These are phyloP conservation scores for Gobionotothen gibberifrons DNA, from an alignment of 2,797 vertebrate species.

Conservation along the genomic window DNA sequence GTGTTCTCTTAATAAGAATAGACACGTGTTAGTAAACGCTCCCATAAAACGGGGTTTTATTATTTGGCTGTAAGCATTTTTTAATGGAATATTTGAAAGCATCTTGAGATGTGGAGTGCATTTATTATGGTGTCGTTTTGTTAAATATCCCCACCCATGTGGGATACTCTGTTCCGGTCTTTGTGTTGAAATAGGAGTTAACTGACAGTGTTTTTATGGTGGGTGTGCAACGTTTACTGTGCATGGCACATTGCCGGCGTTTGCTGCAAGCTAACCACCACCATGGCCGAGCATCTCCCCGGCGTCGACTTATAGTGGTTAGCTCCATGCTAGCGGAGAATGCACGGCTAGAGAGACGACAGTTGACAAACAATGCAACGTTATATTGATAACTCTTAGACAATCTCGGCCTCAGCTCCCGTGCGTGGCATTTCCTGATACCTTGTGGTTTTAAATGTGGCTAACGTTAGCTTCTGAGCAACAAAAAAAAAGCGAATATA, in stretches of 20 bases:
- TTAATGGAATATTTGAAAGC: neutral
- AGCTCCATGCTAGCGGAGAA: slow-evolving; percentile 15
- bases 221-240: neutral
- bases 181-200: neutral
- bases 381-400: slow-evolving; percentile 26
- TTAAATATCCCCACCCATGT: neutral
- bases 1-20: accelerated
- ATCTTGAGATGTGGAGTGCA: slow-evolving; percentile 12
- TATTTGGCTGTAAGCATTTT: neutral
- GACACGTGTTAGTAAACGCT: neutral
- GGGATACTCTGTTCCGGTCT: neutral
- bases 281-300: slow-evolving; percentile 27
- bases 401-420: slow-evolving; percentile 33
- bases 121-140: neutral
- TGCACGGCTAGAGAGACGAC: slow-evolving; percentile 34
- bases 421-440: slow-evolving; percentile 13
- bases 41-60: accelerated
- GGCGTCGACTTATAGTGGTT: slow-evolving; percentile 24
- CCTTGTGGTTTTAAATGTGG: slow-evolving; percentile 23
- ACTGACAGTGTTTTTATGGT: neutral
- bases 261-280: slow-evolving; percentile 39
- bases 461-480: slow-evolving; percentile 30
- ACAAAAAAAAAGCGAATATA: neutral
- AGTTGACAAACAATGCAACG: slow-evolving; percentile 61
- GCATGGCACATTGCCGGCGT: slow-evolving; percentile 37